These are phyloP conservation scores for Paralichthys olivaceus DNA, from an alignment of 2,113 vertebrate species.

Conservation along the genomic window DNA sequence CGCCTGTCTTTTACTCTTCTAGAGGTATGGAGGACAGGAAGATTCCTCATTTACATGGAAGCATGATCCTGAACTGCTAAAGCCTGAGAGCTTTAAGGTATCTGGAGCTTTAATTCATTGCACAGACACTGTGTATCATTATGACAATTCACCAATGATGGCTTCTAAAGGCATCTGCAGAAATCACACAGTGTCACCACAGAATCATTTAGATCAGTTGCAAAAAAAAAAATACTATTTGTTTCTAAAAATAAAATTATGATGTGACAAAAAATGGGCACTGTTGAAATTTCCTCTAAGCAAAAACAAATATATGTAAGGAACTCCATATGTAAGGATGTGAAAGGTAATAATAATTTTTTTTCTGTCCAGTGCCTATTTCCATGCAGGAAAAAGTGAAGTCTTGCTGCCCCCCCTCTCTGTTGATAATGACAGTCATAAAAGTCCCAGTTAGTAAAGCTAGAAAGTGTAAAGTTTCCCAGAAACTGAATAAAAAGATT, in stretches of 20 bases:
- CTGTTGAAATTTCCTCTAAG: neutral
- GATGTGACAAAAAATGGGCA: no score
- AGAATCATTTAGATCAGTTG: no score
- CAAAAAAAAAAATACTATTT: no score
- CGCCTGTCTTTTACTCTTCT: neutral
- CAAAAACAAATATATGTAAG: neutral
- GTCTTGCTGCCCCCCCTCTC: neutral
- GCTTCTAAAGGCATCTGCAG: neutral
- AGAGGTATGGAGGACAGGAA: neutral
- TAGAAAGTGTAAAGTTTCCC: neutral
- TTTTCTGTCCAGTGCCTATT: neutral
- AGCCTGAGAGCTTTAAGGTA: no score
- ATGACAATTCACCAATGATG: neutral
- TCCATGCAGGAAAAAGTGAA: neutral
- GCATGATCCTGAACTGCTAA: no score
- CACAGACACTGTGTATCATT: neutral
- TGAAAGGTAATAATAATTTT: no score
- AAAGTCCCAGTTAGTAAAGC: neutral
- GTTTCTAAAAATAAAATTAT: no score
- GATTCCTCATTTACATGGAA: neutral
- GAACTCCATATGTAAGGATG: no score
- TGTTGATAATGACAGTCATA: neutral
- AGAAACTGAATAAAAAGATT: constrained; percentile 10
- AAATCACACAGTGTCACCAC: no score
- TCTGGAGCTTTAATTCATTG: no score